Base-by-base conservation (phyloP, 2,113 vertebrate species). In the Carassius carassius region DNA sequence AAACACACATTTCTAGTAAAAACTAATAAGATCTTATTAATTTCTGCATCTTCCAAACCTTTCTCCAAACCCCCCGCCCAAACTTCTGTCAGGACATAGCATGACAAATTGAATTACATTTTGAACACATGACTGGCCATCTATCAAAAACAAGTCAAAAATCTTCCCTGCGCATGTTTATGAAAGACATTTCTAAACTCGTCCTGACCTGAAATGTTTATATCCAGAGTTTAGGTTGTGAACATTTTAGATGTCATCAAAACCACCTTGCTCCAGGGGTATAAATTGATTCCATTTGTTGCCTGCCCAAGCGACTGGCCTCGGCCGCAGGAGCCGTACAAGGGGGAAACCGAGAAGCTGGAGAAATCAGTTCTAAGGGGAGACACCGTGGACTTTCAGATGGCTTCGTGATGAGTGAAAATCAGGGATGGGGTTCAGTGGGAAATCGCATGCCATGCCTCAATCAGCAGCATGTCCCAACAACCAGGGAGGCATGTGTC, bases 231-330 rank as follows among this genome's bases (percentile, higher is more conserved):
- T 93, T 90, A 89, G 85, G 47, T 90, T 86, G 82, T 83, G 89
- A 93, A 88, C 86, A 89, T 92, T 90, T 89, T 77, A 92, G 88
- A 93, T 88, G 93, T 92, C 88, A 86, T 88, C 83, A 78, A 89
- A 92, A 91, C 83, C 84, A 82, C 84, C 81, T 88, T 19, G 82
- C 67, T 91, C 76, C 72, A 82, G 86, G 86, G 88, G 51, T 69
- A 90, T 85, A 92, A 93, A 92, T 92, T 90, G 88, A 90, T 91
- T 93, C 89, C 91, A 92, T 90, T 90, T 58, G 77, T 75, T 23
- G 65, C n/a, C 84, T 44, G 65, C 70, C 25, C 32, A 54, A 76
- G 80, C 54, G 21, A 62, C 80, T 72, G 54, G 85, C 44, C 77
- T 75, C 58, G 74, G 73, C 51, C 63, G 69, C 25, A 37, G 81